Evolutionary conservation across 2,113 vertebrate species (phyloP), one percentile per base, ranked within the genome.

Genomic region (Amazona guildingii): DNA sequence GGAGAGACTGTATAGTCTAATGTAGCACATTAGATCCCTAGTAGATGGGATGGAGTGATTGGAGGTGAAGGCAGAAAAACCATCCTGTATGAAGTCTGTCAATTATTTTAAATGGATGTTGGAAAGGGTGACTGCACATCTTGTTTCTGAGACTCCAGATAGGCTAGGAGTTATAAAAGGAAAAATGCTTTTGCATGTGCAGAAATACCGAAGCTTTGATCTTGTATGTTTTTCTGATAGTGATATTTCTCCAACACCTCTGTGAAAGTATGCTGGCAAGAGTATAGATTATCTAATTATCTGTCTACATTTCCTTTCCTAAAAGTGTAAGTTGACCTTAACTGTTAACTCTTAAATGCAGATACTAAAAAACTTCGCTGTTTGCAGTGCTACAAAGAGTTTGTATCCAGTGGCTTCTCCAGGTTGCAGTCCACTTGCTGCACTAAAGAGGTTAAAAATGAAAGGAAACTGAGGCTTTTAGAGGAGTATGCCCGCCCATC

Each of bases 101-200:
- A n/a, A 61, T 52, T 31, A 17, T 11, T 84, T 87, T 62, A 62
- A 59, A 25, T 35, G 25, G 5, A 7, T 43, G 13, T 23, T 27
- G 49, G 85, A 72, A 79, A 49, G 23, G 13, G 15, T 73, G 46
- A 27, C 27, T 24, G 11, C 1, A 8, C 5, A 0, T 0, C 7
- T 43, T 69, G 14, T 63, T 83, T 91, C 44, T 85, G 52, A 74
- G 41, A 17, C 33, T 83, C 7, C 3, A 41, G 28, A 4, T 13
- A 43, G 49, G 17, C 51, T 63, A 43, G 23, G 20, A 43, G 54
- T 49, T 92, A 28, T 9, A 78, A 72, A 90, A 44, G 2, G 20
- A 44, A 55, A 41, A 83, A 39, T 67, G 8, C 23, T 43, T 68
- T 72, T 5, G 3, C 7, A 6, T 73, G 11, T 15, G 76, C 7